phyloP scores from a whole-genome alignment of 1,140 invertebrate genomes.

The Drosophila ercepeae region DNA sequence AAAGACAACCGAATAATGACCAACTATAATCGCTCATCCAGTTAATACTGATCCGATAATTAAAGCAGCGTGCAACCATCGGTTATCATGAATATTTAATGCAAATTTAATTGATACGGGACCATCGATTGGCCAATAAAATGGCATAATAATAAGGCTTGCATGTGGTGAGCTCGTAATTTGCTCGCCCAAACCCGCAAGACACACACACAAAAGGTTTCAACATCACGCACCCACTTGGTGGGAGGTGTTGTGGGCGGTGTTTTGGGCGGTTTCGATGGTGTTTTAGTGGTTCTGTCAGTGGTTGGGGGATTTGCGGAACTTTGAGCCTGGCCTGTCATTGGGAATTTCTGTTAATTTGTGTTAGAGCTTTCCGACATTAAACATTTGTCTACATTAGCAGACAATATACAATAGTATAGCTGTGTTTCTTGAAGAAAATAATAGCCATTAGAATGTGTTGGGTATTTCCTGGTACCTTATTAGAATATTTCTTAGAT shows the following conservation, averaged over 20 bases:
- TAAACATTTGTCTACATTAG: slow-evolving; percentile 25
- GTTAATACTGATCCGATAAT: slow-evolving; percentile 40
- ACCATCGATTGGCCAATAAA: slow-evolving; percentile 65
- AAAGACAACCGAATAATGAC: not conserved
- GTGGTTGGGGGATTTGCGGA: not conserved
- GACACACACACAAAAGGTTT: not conserved
- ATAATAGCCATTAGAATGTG: no score
- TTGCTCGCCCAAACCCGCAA: slow-evolving; percentile 4
- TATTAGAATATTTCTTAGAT: not conserved
- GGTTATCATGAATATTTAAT: slow-evolving; percentile 57
- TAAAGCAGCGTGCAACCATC: slow-evolving; percentile 36
- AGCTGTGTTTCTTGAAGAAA: no score
- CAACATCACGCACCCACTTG: slow-evolving; percentile 21
- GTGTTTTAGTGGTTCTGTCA: not conserved
- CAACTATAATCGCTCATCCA: slow-evolving; percentile 25
- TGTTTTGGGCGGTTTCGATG: no score
- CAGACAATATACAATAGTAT: not conserved
- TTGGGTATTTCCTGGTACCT: no score
- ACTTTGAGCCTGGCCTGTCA: slow-evolving; percentile 38
- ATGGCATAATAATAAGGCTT: slow-evolving; percentile 63
- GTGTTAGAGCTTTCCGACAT: slow-evolving; percentile 24
- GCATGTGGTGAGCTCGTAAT: slow-evolving; percentile 45
- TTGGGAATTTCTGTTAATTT: slow-evolving; percentile 67
- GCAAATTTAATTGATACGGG: slow-evolving; percentile 67
- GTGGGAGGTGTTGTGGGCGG: not conserved